phyloP scores from a whole-genome alignment of 1,140 invertebrate genomes.

The Prorops nasuta region DNA sequence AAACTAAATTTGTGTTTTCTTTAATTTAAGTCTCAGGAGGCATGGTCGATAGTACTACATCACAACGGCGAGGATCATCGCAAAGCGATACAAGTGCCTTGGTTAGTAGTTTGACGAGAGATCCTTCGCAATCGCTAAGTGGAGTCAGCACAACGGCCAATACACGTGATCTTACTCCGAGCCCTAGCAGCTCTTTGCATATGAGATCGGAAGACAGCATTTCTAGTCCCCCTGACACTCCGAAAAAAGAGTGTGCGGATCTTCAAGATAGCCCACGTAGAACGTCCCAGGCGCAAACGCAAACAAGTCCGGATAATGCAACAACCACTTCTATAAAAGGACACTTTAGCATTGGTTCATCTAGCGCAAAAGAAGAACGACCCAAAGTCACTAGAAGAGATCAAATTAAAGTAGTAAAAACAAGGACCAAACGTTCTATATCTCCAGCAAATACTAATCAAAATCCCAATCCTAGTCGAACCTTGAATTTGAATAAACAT shows the following conservation, averaged over 20 bases:
- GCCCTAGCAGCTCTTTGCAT: constrained; percentile 60
- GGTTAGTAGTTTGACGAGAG: constrained; percentile 63
- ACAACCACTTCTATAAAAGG: constrained; percentile 56
- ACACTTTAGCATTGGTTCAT: constrained; percentile 64
- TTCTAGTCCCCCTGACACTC: constrained; percentile 56
- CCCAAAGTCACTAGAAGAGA: constrained; percentile 66
- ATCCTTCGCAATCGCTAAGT: constrained; percentile 61
- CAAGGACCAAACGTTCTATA: constrained; percentile 62
- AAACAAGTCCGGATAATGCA: constrained; percentile 70
- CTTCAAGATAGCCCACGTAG: constrained; percentile 51
- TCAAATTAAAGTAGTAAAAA: constrained; percentile 53
- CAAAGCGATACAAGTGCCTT: constrained; percentile 68
- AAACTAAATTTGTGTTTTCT: too few relatives aligned
- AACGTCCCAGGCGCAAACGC: constrained; percentile 72
- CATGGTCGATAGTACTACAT: constrained; percentile 50
- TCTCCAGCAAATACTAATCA: constrained; percentile 60
- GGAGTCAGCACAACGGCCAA: constrained; percentile 54
- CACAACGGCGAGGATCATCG: constrained; percentile 59
- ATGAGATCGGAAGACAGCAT: constrained; percentile 57
- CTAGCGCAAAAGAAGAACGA: constrained; percentile 58
- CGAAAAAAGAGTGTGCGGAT: constrained; percentile 48
- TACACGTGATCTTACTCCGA: constrained; percentile 63
- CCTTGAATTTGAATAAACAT: constrained; percentile 46
- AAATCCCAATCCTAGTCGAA: constrained; percentile 37
- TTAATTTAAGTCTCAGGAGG: constrained; percentile 47